Evolutionary conservation across 2,888 invertebrate genomes (phyloP), one percentile per base, ranked within the genome.

Genomic region (Hirudinaria manillensis): DNA sequence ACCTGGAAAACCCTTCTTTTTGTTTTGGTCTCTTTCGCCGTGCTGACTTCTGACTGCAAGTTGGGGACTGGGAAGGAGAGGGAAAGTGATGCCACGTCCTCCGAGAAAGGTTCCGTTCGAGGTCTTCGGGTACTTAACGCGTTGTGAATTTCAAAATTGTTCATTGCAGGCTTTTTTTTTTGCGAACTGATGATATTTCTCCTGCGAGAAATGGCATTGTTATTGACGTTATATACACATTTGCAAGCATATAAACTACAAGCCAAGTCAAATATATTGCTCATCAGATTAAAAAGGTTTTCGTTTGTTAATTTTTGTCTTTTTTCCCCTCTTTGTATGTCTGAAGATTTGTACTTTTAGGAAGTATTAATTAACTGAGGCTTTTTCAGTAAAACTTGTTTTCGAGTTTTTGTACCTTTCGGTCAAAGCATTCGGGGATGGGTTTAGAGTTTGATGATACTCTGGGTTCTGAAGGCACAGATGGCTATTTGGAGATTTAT

Each of bases 271-370:
- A 61, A 61, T 61, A 61, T 61, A 61, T 61, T 61, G 61, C 61
- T 61, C 61, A 61, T 61, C 61, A 29, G 29, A 61, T 61, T 61
- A 29, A 61, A 61, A 61, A 24, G 29, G 61, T 61, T 61, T 61
- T 61, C 61, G 61, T 61, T 61, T 61, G 61, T 61, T 61, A 29
- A 29, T 61, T 61, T 61, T 61, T 29, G 24, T 68, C 32, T 68
- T 68, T 68, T 34, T 68, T 68, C 32, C n/a, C n/a, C n/a, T 68
- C 36, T 68, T 68, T 68, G 32, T 68, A 34, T 68, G 68, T 68
- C 68, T 36, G 68, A 68, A 68, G 68, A 68, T 68, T 68, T 68
- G 68, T 68, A 68, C 68, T 36, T 68, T 68, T 68, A 34, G 68
- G 32, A 68, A 68, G 68, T 68, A 68, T 68, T 68, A 68, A 68